Evolutionary conservation across 2,113 vertebrate species (phyloP).

Genomic region (Chaetops frenatus): DNA sequence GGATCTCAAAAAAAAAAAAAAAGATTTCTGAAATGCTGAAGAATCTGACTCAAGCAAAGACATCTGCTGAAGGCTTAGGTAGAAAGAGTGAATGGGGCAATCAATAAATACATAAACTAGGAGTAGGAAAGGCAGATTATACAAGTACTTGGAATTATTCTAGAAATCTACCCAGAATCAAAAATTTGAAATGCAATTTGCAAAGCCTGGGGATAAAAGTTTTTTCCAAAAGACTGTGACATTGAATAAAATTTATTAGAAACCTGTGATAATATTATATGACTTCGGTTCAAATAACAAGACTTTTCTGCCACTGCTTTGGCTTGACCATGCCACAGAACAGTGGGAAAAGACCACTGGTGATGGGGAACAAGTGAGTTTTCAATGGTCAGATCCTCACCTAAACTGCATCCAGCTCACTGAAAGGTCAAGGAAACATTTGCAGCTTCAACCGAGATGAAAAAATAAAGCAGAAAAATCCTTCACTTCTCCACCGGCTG

Average conservation of each 20-base stretch:
- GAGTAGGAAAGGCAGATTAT: not conserved
- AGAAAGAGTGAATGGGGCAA: not conserved
- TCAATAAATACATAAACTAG: not conserved
- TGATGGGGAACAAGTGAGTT: not conserved
- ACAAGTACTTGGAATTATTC: not conserved
- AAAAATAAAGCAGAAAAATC: not conserved
- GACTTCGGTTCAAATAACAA: not conserved
- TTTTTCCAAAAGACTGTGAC: not conserved
- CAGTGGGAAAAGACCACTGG: not conserved
- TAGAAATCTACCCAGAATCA: not conserved
- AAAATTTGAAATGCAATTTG: not conserved
- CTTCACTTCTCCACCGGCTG: not conserved
- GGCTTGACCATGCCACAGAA: not conserved
- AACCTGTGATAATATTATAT: rapidly evolving
- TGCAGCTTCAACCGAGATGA: not conserved
- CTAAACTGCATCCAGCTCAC: not conserved
- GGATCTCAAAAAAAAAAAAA: not conserved
- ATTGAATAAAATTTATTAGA: not conserved
- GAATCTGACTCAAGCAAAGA: not conserved
- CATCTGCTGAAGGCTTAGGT: not conserved
- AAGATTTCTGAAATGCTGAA: not conserved
- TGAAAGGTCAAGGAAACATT: not conserved
- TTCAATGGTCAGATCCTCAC: not conserved
- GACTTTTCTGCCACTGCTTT: not conserved
- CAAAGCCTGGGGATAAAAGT: not conserved